Evolutionary conservation across 2,888 invertebrate genomes (phyloP), one percentile per base, ranked within the genome.

Genomic region (Acleris emargana): DNA sequence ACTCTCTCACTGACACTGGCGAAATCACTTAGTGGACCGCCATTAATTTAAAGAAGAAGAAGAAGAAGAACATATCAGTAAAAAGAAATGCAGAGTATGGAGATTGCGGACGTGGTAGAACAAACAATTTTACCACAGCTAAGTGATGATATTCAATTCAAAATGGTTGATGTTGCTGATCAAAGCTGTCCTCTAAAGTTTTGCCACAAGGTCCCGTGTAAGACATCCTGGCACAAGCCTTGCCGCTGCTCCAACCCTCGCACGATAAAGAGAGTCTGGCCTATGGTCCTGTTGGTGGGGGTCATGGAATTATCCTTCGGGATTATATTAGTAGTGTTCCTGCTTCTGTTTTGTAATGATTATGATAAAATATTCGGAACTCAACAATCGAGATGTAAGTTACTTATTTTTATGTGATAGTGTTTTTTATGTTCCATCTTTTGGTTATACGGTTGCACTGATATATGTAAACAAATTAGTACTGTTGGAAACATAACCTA

Each of bases 321-420:
- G 9, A 28, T 18, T 2, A 32, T 57, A 32, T 18, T 63, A 20
- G 28, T 58, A 13, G n/a, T 38, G 20, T 20, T 63, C n/a, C 20
- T 63, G 16, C 22, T 11, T 5, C 16, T 43, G 1, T n/a, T 25
- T 43, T 51, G 20, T 4, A n/a, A 20, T 9, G 45, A 51, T 5
- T 63, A 58, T 45, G 57, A 63, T 18, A 45, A 13, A 20, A 45
- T 63, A 3, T 63, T 57, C 7, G 45, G 57, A 20, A 20, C n/a
- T 17, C 57, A 57, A 6, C n/a, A 45, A 1, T 28, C 57, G n/a
- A 28, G 45, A 32, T 20, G 62, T 63, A 63, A 63, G 62, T 57
- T 3, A 2, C 4, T 53, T 9, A 32, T 32, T 32, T 32, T 32
- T 3, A 1, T 28, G 7, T 2, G 1, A 9, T 9, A 9, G 9